Evolutionary conservation across 2,888 invertebrate genomes (phyloP).

Genomic region (Caenorhabditis doughertyi): DNA sequence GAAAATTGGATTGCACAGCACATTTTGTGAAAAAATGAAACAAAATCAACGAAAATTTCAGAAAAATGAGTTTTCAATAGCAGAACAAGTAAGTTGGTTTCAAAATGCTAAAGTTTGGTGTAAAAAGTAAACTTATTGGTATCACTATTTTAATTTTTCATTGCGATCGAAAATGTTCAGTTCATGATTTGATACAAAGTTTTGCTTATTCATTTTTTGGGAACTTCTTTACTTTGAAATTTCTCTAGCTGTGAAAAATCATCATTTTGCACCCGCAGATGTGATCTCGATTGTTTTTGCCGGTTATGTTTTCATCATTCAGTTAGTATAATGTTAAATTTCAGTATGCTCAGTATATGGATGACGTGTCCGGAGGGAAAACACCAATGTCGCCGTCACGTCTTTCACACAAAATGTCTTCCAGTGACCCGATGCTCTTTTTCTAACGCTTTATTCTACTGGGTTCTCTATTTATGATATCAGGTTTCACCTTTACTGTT

Average conservation of each 20-base stretch:
- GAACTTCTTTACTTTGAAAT: too few relatives aligned
- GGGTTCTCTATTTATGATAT: slow-evolving; percentile 61
- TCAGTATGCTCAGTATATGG: slow-evolving; percentile 79
- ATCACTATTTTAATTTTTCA: slow-evolving; percentile 20
- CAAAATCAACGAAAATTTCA: slow-evolving; percentile 35
- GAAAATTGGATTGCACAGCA: not conserved
- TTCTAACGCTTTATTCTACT: slow-evolving; percentile 61
- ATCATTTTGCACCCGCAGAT: slow-evolving; percentile 46
- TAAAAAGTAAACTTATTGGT: slow-evolving; percentile 20
- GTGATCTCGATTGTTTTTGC: slow-evolving; percentile 60
- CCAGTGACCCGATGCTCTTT: slow-evolving; percentile 77
- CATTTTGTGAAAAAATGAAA: not conserved
- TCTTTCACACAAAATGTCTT: slow-evolving; percentile 75
- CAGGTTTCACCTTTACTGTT: slow-evolving; percentile 44
- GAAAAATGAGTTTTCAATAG: slow-evolving; percentile 64
- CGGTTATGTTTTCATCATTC: not conserved
- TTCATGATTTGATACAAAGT: slow-evolving; percentile 27
- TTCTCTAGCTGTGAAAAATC: slow-evolving; percentile 42
- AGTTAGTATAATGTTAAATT: slow-evolving; percentile 32
- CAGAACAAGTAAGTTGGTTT: slow-evolving; percentile 61
- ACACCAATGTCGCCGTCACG: slow-evolving; percentile 73
- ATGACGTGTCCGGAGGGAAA: slow-evolving; percentile 73
- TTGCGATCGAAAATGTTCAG: slow-evolving; percentile 15
- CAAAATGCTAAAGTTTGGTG: slow-evolving; percentile 44
- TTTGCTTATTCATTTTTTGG: slow-evolving; percentile 20